Conservation (phyloP, 2,113 vertebrate genomes). For the Cyprinus carpio region DNA sequence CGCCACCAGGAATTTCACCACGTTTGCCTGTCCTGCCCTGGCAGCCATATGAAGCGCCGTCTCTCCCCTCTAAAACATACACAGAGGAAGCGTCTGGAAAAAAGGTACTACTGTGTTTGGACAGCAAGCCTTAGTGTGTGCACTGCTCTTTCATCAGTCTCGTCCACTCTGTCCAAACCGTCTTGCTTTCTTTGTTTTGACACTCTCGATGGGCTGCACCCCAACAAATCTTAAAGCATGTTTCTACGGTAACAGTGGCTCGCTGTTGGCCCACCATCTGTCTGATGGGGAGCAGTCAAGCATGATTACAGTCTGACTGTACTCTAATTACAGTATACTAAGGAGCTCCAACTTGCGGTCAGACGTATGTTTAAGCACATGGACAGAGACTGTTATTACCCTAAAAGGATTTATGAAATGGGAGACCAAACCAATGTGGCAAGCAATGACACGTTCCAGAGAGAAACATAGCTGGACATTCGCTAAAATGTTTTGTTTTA, state of each 20-base stretch:
- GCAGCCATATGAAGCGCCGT: slow-evolving; percentile 97
- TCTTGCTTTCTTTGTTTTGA: slow-evolving; percentile 43
- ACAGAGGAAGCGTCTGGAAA: slow-evolving; percentile 26
- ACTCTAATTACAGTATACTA: slow-evolving; percentile 56
- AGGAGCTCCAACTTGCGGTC: slow-evolving; percentile 39
- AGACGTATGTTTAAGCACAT: slow-evolving; percentile 45
- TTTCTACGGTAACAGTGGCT: slow-evolving; percentile 37
- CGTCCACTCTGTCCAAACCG: slow-evolving; percentile 31
- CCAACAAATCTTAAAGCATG: slow-evolving; percentile 37
- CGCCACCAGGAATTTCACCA: slow-evolving; percentile 91
- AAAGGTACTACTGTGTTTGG: slow-evolving; percentile 15
- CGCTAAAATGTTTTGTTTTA: slow-evolving; percentile 28
- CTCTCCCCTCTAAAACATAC: slow-evolving; percentile 87
- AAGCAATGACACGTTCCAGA: slow-evolving; percentile 24
- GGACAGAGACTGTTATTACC: slow-evolving; percentile 47
- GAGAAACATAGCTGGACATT: not conserved
- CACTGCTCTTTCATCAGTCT: slow-evolving; percentile 21
- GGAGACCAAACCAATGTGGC: slow-evolving; percentile 7
- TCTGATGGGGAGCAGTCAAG: slow-evolving; percentile 35
- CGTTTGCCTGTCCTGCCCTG: slow-evolving; percentile 90
- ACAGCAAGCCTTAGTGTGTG: slow-evolving; percentile 36
- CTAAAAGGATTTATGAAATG: slow-evolving; percentile 41
- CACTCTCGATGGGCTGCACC: slow-evolving; percentile 26
- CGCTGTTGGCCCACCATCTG: not conserved
- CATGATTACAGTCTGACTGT: slow-evolving; percentile 59